Conservation (phyloP, 2,797 vertebrate genomes). For the Gymnothorax reevesii region DNA sequence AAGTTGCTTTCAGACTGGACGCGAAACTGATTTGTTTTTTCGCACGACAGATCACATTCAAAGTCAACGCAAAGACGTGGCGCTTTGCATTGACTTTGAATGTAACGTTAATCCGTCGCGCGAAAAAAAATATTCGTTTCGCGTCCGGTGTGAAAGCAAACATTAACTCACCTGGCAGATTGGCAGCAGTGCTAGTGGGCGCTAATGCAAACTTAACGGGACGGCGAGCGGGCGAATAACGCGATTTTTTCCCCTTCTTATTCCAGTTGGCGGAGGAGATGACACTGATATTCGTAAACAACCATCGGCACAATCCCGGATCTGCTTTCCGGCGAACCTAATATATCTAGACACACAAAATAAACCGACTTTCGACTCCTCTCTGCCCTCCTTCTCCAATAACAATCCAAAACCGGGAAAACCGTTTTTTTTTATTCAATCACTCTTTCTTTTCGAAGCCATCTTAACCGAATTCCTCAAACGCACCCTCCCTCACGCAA, state of each 20-base stretch:
- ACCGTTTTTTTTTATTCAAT: slow-evolving; percentile 26
- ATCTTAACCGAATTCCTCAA: slow-evolving; percentile 72
- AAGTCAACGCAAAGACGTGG: too few relatives aligned
- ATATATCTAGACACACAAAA: neutral
- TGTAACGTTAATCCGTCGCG: too few relatives aligned
- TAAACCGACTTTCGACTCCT: neutral
- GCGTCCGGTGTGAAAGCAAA: too few relatives aligned
- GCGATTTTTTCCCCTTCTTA: slow-evolving; percentile 11
- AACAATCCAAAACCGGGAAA: neutral
- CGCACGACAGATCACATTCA: too few relatives aligned
- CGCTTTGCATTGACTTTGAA: too few relatives aligned
- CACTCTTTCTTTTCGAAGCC: slow-evolving; percentile 63
- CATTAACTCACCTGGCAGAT: slow-evolving; percentile 52
- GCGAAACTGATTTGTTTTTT: too few relatives aligned
- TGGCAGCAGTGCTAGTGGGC: slow-evolving; percentile 29
- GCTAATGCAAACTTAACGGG: slow-evolving; percentile 43
- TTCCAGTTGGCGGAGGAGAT: slow-evolving; percentile 18
- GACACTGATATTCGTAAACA: slow-evolving; percentile 24
- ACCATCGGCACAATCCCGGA: slow-evolving; percentile 43
- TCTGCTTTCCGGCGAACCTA: slow-evolving; percentile 47
- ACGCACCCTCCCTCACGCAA: slow-evolving; percentile 61
- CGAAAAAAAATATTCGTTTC: too few relatives aligned
- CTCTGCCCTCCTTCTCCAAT: neutral
- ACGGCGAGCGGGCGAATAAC: slow-evolving; percentile 36
- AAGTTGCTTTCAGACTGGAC: too few relatives aligned